Conservation (phyloP, 1,140 invertebrate species). For the Galleria mellonella region DNA sequence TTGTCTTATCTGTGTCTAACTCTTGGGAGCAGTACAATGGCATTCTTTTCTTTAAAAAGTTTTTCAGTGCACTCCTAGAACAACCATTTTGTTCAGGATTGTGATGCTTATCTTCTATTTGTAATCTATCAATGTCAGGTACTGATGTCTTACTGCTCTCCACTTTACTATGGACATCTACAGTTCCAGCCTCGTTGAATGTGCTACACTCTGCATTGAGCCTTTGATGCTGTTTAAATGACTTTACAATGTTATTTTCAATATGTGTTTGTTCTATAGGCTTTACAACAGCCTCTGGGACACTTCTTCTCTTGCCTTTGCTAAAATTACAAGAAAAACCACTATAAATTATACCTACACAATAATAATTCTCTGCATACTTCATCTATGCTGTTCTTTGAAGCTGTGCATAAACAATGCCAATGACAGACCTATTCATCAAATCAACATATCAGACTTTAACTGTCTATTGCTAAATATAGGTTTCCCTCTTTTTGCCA, state of each 20-base stretch:
- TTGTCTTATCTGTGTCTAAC: constrained; percentile 9
- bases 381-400: too few relatives aligned
- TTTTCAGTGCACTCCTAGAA: constrained; percentile 24
- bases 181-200: too few relatives aligned
- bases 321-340: constrained; percentile 20
- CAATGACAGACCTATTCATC: too few relatives aligned
- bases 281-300: constrained; percentile 18
- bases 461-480: too few relatives aligned
- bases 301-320: constrained; percentile 49
- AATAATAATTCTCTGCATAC: too few relatives aligned
- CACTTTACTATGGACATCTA: too few relatives aligned
- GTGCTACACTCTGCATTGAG: too few relatives aligned
- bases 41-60: constrained; percentile 37
- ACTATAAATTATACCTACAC: too few relatives aligned
- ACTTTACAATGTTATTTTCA: constrained; percentile 6
- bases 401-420: too few relatives aligned
- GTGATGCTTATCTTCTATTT: constrained; percentile 4
- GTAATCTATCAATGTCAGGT: not conserved
- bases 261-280: constrained; percentile 6
- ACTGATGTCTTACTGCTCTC: not conserved
- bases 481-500: too few relatives aligned
- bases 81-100: constrained; percentile 1
- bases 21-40: constrained; percentile 13
- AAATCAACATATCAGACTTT: too few relatives aligned
- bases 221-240: constrained; percentile 1